phyloP scores from a whole-genome alignment of 2,113 vertebrate genomes.

The Istiophorus platypterus region DNA sequence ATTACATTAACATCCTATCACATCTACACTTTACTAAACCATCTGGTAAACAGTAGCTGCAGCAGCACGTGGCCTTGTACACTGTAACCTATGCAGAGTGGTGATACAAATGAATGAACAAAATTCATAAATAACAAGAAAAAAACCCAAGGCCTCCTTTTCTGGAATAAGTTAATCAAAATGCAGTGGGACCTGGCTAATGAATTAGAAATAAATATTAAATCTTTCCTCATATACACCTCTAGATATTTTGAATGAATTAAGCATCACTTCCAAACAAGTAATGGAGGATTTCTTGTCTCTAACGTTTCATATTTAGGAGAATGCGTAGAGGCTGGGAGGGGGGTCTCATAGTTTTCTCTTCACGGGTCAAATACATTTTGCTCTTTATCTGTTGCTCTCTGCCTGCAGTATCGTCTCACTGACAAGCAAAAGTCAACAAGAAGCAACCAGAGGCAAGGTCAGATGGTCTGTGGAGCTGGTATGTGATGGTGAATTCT shows the following conservation, averaged over 20 bases:
- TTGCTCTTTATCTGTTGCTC: constrained; percentile 37
- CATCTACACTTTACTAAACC: too few relatives aligned
- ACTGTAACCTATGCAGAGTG: too few relatives aligned
- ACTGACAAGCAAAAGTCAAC: too few relatives aligned
- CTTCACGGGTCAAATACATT: constrained; percentile 41
- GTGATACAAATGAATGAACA: too few relatives aligned
- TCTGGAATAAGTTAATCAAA: not conserved
- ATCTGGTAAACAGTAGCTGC: too few relatives aligned
- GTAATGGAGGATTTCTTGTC: not conserved
- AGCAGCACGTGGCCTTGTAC: too few relatives aligned
- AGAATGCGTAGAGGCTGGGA: not conserved
- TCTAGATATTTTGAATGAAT: not conserved
- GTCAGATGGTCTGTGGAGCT: too few relatives aligned
- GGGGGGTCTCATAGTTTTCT: constrained; percentile 3
- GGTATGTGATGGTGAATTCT: too few relatives aligned
- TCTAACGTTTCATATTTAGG: not conserved
- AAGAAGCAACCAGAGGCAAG: too few relatives aligned
- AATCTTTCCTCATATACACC: not conserved
- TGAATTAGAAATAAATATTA: not conserved
- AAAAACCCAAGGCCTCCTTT: too few relatives aligned
- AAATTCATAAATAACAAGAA: too few relatives aligned
- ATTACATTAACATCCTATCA: too few relatives aligned
- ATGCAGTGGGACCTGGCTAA: not conserved
- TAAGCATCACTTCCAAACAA: not conserved
- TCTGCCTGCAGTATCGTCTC: not conserved